These are phyloP conservation scores for Cephus runcator DNA, from an alignment of 2,888 invertebrate species.

Conservation along the genomic window DNA sequence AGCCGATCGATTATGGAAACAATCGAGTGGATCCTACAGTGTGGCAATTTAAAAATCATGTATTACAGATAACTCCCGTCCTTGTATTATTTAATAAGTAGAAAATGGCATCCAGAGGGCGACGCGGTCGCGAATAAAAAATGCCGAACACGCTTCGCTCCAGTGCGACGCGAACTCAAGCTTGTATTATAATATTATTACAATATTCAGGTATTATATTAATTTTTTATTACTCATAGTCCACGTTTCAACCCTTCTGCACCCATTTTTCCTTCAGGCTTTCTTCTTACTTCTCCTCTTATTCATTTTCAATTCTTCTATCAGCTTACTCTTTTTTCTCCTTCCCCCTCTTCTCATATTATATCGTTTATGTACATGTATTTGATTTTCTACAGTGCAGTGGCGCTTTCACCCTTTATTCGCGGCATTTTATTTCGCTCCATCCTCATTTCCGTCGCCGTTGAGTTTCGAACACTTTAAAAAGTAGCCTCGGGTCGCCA, in stretches of 20 bases:
- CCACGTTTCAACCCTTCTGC: conserved; percentile 1
- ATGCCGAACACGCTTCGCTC: not conserved
- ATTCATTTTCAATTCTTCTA: not conserved
- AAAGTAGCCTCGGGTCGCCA: not conserved
- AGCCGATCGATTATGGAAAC: not conserved
- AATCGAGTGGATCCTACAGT: not conserved
- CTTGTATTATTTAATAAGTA: not conserved
- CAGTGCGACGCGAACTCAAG: not conserved
- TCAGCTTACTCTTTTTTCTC: not conserved
- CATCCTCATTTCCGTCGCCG: not conserved
- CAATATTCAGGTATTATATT: conserved; percentile 30
- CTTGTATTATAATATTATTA: conserved; percentile 20
- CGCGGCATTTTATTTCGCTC: conserved; percentile 4
- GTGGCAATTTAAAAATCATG: not conserved
- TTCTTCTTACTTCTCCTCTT: not conserved
- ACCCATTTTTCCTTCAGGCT: not conserved
- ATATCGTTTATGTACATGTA: conserved; percentile 31
- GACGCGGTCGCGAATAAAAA: not conserved
- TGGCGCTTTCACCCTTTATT: conserved; percentile 17
- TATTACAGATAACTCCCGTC: not conserved
- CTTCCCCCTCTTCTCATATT: conserved; percentile 24
- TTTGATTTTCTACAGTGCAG: conserved; percentile 35
- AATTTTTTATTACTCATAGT: conserved; percentile 28
- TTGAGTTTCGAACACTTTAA: not conserved
- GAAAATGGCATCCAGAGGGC: not conserved